A percentile compares a stretch with the other conserved stretches of the same genome.
Evolutionary conservation across 2,888 invertebrate species (phyloP).

Genomic region (Drosophila falleni): DNA sequence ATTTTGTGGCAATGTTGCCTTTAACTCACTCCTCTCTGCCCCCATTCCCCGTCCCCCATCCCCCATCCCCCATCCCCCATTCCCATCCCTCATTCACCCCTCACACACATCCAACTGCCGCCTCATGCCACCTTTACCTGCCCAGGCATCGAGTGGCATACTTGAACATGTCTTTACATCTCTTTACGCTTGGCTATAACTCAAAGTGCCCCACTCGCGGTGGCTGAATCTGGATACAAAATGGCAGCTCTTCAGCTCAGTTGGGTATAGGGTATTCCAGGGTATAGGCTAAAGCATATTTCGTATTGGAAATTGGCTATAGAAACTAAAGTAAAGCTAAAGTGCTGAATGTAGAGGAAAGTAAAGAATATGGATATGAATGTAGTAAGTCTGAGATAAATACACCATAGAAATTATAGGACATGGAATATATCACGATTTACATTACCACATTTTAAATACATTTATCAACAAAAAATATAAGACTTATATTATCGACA

Average conservation of each 20-base stretch:
- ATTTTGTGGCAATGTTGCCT: constrained; percentile 64
- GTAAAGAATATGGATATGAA: neutral
- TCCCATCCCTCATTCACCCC: neutral
- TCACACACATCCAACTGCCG: neutral
- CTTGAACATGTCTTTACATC: constrained; percentile 79
- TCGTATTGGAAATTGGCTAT: neutral
- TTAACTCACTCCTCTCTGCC: neutral
- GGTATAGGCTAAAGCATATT: neutral
- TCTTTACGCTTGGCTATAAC: constrained; percentile 75
- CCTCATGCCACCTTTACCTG: constrained; percentile 33
- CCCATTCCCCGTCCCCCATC: neutral
- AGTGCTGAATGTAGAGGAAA: neutral
- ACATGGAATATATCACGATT: no score
- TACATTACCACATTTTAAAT: no score
- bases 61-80: neutral
- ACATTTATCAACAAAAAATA: no score
- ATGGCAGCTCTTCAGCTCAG: constrained; percentile 50
- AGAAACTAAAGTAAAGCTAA: neutral
- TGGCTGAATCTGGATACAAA: constrained; percentile 39
- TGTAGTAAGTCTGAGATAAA: neutral
- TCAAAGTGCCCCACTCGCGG: constrained; percentile 58
- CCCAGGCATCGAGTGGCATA: constrained; percentile 72
- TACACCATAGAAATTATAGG: no score
- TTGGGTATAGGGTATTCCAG: neutral
- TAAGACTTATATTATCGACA: neutral